Conservation (phyloP, 2,888 invertebrate genomes). For the Argyra leucocephala region DNA sequence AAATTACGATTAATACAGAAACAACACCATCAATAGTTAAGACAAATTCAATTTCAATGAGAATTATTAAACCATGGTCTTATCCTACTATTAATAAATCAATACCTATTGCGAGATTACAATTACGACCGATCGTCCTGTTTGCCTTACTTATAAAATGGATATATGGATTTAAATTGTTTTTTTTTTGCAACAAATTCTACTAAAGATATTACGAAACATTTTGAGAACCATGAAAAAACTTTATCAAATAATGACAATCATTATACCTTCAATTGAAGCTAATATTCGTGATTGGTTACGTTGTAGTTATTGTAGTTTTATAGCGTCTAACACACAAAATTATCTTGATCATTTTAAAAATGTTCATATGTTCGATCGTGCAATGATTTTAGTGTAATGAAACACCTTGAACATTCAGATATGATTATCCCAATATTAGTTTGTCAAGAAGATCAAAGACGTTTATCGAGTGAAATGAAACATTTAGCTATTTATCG, state of each 20-base stretch:
- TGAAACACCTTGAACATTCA: slow-evolving; percentile 20
- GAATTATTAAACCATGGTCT: slow-evolving; percentile 30
- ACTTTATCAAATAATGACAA: no score
- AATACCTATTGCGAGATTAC: background rate
- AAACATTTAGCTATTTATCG: slow-evolving; percentile 12
- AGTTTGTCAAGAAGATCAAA: slow-evolving; percentile 12
- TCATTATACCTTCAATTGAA: slow-evolving; percentile 19
- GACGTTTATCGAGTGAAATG: slow-evolving; percentile 13
- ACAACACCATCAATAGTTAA: background rate
- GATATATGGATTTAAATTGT: slow-evolving; percentile 49
- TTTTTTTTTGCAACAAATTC: slow-evolving; percentile 43
- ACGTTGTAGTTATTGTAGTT: slow-evolving; percentile 52
- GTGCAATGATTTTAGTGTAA: slow-evolving; percentile 17
- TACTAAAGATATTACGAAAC: slow-evolving; percentile 37
- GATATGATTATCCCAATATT: slow-evolving; percentile 3
- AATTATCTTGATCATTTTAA: slow-evolving; percentile 52
- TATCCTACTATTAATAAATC: slow-evolving; percentile 15
- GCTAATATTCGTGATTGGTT: slow-evolving; percentile 43
- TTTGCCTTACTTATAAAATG: slow-evolving; percentile 44
- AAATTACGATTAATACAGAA: background rate
- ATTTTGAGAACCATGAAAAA: slow-evolving; percentile 31
- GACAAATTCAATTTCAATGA: background rate
- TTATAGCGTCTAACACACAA: slow-evolving; percentile 40
- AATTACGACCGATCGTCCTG: slow-evolving; percentile 18
- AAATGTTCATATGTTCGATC: slow-evolving; percentile 57